phyloP scores from a whole-genome alignment of 2,888 invertebrate species.

The Platycnemis pennipes region DNA sequence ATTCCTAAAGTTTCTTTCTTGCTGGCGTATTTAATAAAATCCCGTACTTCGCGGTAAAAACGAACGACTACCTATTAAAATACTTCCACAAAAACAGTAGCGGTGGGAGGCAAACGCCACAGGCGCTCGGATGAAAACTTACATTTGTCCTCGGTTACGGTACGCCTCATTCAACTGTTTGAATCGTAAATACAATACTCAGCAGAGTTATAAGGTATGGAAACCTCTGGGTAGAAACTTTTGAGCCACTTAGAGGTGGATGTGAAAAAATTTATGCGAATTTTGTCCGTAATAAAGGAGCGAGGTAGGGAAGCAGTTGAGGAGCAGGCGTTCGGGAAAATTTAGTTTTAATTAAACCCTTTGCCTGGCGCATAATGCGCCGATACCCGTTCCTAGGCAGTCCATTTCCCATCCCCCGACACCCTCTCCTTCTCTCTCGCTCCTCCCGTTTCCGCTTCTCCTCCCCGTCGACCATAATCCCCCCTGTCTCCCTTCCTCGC shows the following conservation, averaged over 20 bases:
- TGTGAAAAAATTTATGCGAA: not conserved
- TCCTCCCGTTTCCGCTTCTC: not conserved
- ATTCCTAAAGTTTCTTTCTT: too few relatives aligned
- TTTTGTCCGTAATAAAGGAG: not conserved
- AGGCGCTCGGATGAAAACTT: not conserved
- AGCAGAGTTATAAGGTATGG: not conserved
- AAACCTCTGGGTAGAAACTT: not conserved
- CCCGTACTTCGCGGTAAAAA: too few relatives aligned
- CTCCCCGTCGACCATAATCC: not conserved
- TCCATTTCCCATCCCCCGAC: not conserved
- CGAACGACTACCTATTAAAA: too few relatives aligned
- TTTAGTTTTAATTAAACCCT: conserved; percentile 46
- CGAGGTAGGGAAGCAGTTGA: not conserved
- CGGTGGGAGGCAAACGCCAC: not conserved
- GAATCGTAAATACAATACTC: not conserved
- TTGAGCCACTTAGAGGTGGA: not conserved
- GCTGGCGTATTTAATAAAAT: too few relatives aligned
- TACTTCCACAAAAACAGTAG: too few relatives aligned
- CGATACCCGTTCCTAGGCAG: not conserved
- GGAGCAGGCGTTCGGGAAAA: not conserved
- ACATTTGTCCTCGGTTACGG: not conserved
- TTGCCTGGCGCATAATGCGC: not conserved
- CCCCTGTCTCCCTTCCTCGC: not conserved
- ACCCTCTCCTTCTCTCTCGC: not conserved
- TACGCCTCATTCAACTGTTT: not conserved